phyloP scores from a whole-genome alignment of 1,140 invertebrate species.

The Manduca sexta region DNA sequence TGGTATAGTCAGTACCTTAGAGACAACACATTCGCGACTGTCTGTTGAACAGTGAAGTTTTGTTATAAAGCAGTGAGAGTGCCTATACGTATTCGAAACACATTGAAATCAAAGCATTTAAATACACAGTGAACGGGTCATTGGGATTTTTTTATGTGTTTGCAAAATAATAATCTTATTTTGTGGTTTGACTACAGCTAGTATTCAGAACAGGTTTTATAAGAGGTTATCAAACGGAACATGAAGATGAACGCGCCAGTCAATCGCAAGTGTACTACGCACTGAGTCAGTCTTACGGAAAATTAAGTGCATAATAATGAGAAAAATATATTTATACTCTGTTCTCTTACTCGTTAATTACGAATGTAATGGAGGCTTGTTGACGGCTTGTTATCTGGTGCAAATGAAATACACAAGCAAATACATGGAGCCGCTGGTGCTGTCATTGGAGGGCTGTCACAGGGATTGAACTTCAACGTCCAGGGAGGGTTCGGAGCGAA shows the following conservation, averaged over 20 bases:
- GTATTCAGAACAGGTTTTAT: slow-evolving; percentile 18
- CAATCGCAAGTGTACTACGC: slow-evolving; percentile 7
- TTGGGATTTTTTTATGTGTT: neutral
- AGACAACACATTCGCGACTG: no score
- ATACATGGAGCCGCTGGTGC: slow-evolving; percentile 10
- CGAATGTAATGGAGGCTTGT: slow-evolving; percentile 12
- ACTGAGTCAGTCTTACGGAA: slow-evolving; percentile 6
- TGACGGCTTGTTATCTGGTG: slow-evolving; percentile 15
- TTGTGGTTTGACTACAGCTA: no score
- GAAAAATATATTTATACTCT: slow-evolving; percentile 4
- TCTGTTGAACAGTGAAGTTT: no score
- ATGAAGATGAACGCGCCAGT: slow-evolving; percentile 18
- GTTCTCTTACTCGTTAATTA: slow-evolving; percentile 10
- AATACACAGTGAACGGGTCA: neutral
- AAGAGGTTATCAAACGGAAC: slow-evolving; percentile 6
- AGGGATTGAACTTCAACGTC: slow-evolving; percentile 9
- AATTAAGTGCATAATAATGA: slow-evolving; percentile 3
- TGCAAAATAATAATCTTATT: neutral
- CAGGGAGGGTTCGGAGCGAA: slow-evolving; percentile 4
- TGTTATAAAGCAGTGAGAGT: neutral
- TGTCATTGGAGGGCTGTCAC: slow-evolving; percentile 9
- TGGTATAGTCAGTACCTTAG: no score
- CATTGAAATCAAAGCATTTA: neutral
- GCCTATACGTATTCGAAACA: no score
- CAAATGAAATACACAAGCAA: slow-evolving; percentile 14